Evolutionary conservation across 2,797 vertebrate genomes (phyloP), one percentile per base, ranked within the genome.

Genomic region (Trachops cirrhosus): DNA sequence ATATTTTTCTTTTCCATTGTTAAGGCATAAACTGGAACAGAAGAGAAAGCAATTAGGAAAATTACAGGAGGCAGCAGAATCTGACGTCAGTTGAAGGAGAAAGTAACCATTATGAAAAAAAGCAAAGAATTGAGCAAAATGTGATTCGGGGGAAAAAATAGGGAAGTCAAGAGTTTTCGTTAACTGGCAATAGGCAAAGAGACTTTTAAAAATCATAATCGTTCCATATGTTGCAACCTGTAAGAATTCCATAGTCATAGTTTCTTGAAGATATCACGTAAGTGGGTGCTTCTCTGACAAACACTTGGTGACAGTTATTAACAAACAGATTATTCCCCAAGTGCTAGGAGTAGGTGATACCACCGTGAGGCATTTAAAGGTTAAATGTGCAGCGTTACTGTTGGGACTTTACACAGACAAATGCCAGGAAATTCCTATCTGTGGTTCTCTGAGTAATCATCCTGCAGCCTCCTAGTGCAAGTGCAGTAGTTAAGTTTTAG

Each of bases 41-140:
- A 82, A 93, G 71, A 96, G 67, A 97, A 95, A 94, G 82, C 67
- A 93, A 93, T 84, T 75, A 94, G 89, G 84, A 96, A 97, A 97
- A 96, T 93, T 92, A 96, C 0, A 86, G 73, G 79, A 70, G 54
- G 80, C 34, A 48, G 64, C 37, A 79, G 41, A 91, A 82, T 87
- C 67, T 90, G 92, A 94, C 10, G 1, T 93, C 93, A 95, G 62
- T 18, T 78, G 29, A 93, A 91, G 59, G 73, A 62, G 52, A 93
- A 97, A 91, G 90, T 52, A 71, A 86, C 68, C 68, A 82, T 90
- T 70, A 73, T 32, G 50, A 95, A 59, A 96, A 44, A 95, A 59
- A 96, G 85, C 64, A 85, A 93, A 92, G 84, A 93, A 86, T 3
- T 57, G 73, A 92, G 44, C 16, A 90, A 93, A 96, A 79, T 50